These are phyloP conservation scores for Globodera ellingtonae DNA, from an alignment of 1,140 invertebrate genomes.

Conservation along the genomic window DNA sequence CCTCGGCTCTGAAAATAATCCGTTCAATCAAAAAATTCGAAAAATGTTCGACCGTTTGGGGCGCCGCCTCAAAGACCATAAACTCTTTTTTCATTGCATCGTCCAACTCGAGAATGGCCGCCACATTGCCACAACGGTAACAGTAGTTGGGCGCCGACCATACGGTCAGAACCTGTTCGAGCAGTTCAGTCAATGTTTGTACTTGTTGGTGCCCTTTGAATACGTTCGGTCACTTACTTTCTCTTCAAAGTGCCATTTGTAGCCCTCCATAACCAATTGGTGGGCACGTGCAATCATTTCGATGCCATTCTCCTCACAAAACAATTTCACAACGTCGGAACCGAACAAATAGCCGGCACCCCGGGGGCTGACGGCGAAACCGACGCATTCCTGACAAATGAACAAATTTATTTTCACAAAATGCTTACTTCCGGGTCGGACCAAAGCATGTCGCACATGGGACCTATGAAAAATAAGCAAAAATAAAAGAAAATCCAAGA, in stretches of 20 bases:
- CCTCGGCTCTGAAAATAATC: constrained; percentile 76
- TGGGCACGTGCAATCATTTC: constrained; percentile 95
- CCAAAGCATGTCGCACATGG: constrained; percentile 99
- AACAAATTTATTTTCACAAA: neutral
- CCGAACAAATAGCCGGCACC: constrained; percentile 97
- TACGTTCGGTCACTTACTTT: constrained; percentile 22
- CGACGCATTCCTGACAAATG: constrained; percentile 51
- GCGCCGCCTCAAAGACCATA: constrained; percentile 98
- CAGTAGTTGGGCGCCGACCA: constrained; percentile 97
- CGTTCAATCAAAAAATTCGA: neutral
- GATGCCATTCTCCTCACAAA: constrained; percentile 80
- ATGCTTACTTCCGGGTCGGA: constrained; percentile 92
- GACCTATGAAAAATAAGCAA: constrained; percentile 63
- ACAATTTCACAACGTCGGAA: constrained; percentile 76
- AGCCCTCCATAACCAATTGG: constrained; percentile 98
- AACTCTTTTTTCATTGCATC: constrained; percentile 95
- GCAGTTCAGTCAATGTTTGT: neutral
- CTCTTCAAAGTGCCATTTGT: constrained; percentile 92
- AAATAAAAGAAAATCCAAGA: neutral
- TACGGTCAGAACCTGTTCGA: constrained; percentile 81
- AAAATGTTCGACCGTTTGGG: constrained; percentile 71
- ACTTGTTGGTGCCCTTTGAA: neutral
- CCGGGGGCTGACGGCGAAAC: constrained; percentile 90
- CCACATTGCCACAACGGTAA: constrained; percentile 73
- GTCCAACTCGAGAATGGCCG: constrained; percentile 93